Percentiles rank a stretch among this genome's conserved stretches.
Evolutionary conservation across 2,888 invertebrate species (phyloP).

Genomic region (Formica aserva): DNA sequence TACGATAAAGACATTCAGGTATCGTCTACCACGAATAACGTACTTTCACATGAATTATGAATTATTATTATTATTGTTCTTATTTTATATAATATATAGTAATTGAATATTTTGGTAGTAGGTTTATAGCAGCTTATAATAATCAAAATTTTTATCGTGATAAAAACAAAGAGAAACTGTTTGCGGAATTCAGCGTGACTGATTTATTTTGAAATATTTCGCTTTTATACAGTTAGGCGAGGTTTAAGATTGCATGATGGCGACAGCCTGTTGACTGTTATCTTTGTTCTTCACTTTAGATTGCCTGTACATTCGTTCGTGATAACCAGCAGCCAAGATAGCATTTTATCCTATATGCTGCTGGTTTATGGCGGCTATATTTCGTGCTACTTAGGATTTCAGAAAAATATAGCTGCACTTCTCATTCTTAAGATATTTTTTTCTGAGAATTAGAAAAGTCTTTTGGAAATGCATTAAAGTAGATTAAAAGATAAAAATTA

Average conservation of each 20-base stretch:
- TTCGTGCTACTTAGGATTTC: conserved; percentile 20
- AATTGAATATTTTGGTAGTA: background rate
- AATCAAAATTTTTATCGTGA: background rate
- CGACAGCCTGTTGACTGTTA: conserved; percentile 39
- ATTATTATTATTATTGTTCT: background rate
- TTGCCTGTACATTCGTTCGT: conserved; percentile 30
- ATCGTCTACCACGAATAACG: background rate
- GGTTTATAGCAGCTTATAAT: background rate
- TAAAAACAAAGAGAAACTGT: background rate
- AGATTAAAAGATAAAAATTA: background rate
- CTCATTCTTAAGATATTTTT: conserved; percentile 25
- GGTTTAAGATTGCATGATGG: conserved; percentile 16
- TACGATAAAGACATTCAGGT: background rate
- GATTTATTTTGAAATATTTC: background rate
- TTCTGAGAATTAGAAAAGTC: background rate
- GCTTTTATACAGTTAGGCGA: background rate
- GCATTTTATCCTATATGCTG: conserved; percentile 26
- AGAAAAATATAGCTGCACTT: background rate
- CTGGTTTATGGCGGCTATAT: conserved; percentile 34
- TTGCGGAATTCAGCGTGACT: background rate
- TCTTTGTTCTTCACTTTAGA: conserved; percentile 44
- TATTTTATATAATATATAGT: background rate
- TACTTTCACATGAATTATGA: background rate
- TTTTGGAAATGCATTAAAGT: background rate
- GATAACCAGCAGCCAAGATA: conserved; percentile 40